Percentiles rank a stretch among this genome's conserved stretches.
Conservation (phyloP, 2,113 vertebrate genomes). For the Odobenus rosmarus region DNA sequence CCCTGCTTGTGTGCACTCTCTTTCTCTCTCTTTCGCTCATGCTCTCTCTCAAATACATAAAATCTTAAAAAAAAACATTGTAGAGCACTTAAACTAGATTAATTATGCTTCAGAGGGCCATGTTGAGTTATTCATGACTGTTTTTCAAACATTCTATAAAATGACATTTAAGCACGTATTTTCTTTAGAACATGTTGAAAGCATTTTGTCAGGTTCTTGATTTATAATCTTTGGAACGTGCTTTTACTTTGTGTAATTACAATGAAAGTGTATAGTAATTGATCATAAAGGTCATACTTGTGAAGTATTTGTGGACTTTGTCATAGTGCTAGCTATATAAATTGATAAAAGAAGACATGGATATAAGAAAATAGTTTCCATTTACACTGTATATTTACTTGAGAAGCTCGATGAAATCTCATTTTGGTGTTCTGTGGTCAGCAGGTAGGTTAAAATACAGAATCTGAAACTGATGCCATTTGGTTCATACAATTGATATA, state of each 20-base stretch:
- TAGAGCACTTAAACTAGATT: not conserved
- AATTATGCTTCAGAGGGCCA: not conserved
- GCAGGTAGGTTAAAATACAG: not conserved
- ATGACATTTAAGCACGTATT: slow-evolving; percentile 48
- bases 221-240: slow-evolving; percentile 20
- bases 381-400: slow-evolving; percentile 6
- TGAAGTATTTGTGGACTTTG: not conserved
- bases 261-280: not conserved
- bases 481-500: not conserved
- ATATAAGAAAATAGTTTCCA: not conserved
- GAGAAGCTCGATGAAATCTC: not conserved
- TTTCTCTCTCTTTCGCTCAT: too few relatives aligned
- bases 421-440: not conserved
- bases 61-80: too few relatives aligned
- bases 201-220: slow-evolving; percentile 4
- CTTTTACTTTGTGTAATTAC: slow-evolving; percentile 52
- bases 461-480: not conserved
- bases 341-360: not conserved
- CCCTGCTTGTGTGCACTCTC: too few relatives aligned
- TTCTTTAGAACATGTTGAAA: not conserved
- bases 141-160: slow-evolving; percentile 42
- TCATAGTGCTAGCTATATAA: not conserved
- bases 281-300: not conserved
- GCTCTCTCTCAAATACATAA: too few relatives aligned
- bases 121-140: slow-evolving; percentile 27